Conservation (phyloP, 1,140 invertebrate genomes). For the Zaprionus davidi region DNA sequence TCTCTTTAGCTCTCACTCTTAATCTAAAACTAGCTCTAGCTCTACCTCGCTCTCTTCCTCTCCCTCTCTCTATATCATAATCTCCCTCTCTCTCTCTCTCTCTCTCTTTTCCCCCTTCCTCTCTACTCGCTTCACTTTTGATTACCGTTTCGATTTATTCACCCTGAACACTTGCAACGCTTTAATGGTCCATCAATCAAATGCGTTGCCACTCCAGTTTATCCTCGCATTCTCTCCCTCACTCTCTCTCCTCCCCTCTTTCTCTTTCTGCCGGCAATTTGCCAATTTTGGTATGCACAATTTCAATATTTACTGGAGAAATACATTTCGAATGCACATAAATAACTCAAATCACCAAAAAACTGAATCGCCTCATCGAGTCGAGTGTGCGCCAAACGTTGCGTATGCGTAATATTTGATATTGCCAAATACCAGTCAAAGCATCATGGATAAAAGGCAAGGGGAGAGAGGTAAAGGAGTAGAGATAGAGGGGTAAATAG, state of each 20-base stretch:
- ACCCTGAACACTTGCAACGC: slow-evolving; percentile 41
- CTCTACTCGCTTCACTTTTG: not conserved
- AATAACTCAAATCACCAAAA: slow-evolving; percentile 49
- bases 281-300: slow-evolving; percentile 53
- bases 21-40: too few relatives aligned
- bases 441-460: not conserved
- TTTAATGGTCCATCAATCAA: slow-evolving; percentile 73
- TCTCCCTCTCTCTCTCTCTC: not conserved
- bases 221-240: not conserved
- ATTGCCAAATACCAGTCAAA: slow-evolving; percentile 51
- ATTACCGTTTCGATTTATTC: slow-evolving; percentile 29
- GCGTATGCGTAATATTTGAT: slow-evolving; percentile 68
- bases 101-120: not conserved
- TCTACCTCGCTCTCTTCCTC: too few relatives aligned
- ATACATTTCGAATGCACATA: slow-evolving; percentile 46
- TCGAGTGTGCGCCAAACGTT: slow-evolving; percentile 25
- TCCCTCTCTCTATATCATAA: not conserved
- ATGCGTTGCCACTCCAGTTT: not conserved
- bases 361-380: slow-evolving; percentile 27
- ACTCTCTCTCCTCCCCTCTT: not conserved
- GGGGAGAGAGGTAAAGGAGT: not conserved
- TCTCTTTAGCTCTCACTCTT: too few relatives aligned
- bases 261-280: slow-evolving; percentile 36
- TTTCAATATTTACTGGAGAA: slow-evolving; percentile 60
- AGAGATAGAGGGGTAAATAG: not conserved